Conservation (phyloP, 2,797 vertebrate genomes). For the Zalophus californianus region DNA sequence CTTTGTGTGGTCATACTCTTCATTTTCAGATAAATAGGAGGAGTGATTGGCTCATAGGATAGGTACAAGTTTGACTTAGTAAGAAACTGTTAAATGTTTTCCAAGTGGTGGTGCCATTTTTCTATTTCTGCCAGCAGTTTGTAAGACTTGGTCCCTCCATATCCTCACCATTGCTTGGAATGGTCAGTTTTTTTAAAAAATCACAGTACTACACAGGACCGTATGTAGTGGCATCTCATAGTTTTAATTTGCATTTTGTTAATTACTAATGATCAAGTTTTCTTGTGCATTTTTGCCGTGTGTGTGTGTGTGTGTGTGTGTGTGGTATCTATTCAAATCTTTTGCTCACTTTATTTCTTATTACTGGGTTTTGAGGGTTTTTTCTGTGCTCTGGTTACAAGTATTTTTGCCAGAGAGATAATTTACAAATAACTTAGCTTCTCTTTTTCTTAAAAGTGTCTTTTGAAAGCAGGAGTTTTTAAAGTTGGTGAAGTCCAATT, state of each 20-base stretch:
- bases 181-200: background rate
- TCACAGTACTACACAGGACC: background rate
- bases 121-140: background rate
- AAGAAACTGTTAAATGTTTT: background rate
- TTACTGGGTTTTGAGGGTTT: background rate
- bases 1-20: background rate
- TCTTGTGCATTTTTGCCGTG: background rate
- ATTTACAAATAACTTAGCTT: background rate
- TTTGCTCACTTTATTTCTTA: conserved; percentile 1
- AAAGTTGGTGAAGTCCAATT: background rate
- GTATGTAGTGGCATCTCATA: background rate
- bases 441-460: background rate
- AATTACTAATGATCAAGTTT: background rate
- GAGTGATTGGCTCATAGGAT: background rate
- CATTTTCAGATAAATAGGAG: background rate
- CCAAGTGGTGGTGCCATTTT: background rate
- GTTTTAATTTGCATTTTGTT: background rate
- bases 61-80: background rate
- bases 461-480: background rate
- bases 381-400: background rate
- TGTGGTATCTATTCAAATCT: background rate
- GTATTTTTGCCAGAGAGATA: background rate
- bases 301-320: background rate
- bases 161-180: background rate
- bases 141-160: background rate